phyloP scores from a whole-genome alignment of 2,113 vertebrate genomes.

The Hippocampus abdominalis region DNA sequence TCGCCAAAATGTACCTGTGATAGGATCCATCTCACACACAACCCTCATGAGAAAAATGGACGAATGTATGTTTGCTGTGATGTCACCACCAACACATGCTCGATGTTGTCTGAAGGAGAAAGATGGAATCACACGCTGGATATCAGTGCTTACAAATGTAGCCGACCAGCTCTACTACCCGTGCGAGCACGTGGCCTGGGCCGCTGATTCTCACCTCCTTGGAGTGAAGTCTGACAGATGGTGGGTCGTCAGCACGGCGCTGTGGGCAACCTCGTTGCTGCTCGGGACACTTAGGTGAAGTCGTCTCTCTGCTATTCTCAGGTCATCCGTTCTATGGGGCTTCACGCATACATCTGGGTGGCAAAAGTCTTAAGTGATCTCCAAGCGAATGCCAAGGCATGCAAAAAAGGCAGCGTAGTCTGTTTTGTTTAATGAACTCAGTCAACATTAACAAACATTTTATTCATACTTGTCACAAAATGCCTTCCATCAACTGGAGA shows the following conservation, averaged over 20 bases:
- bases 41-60: not conserved
- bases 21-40: too few relatives aligned
- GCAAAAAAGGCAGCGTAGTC: too few relatives aligned
- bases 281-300: slow-evolving; percentile 81
- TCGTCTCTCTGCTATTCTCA: not conserved
- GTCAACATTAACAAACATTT: too few relatives aligned
- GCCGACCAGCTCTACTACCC: slow-evolving; percentile 95
- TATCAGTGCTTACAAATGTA: slow-evolving; percentile 83
- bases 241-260: slow-evolving; percentile 79
- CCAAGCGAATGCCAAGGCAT: too few relatives aligned
- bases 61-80: not conserved
- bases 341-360: too few relatives aligned
- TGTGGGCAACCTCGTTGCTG: slow-evolving; percentile 85
- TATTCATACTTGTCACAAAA: too few relatives aligned
- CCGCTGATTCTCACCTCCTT: slow-evolving; percentile 79
- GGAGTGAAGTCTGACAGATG: slow-evolving; percentile 72
- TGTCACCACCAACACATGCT: not conserved
- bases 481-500: too few relatives aligned
- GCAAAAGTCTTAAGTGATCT: too few relatives aligned
- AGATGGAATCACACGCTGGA: slow-evolving; percentile 75
- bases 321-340: not conserved
- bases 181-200: slow-evolving; percentile 94
- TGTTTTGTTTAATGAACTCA: too few relatives aligned
- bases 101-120: slow-evolving; percentile 72
- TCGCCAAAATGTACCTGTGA: too few relatives aligned